Base-by-base conservation (phyloP, 2,113 vertebrate species). In the Daubentonia madagascariensis region DNA sequence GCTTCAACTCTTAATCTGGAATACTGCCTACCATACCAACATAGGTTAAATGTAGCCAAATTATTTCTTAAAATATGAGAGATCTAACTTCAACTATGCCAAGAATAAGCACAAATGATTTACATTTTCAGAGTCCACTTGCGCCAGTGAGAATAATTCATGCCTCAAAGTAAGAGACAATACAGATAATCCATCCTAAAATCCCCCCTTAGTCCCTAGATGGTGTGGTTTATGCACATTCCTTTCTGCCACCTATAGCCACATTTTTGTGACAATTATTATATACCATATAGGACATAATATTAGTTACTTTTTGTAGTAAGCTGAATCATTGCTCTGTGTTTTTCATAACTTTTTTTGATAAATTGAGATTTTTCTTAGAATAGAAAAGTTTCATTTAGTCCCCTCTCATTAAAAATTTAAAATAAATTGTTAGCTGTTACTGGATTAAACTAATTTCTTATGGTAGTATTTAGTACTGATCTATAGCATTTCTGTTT, bases 341-440 rank as follows among this genome's bases (percentile, higher is more conserved):
- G 16, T 73, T 95, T 88, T 94, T 52, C 25, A 25, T 30, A 90
- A 76, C 50, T 30, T 92, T 96, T 72, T 92, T 90, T 81, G 85
- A 0, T 76, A 86, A 3, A 37, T 40, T 0, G 72, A 65, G 3
- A 4, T 1, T 95, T 91, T 89, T 86, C 10, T 40, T 91, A 40
- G 30, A 79, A 85, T 45, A 63, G 5, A 40, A 81, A 32, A 83
- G 17, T 65, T 88, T 88, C 12, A 61, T 7, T 72, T 72, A 73
- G 28, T 18, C 1, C 1, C 35, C 45, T 20, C n/a, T 73, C 16
- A 63, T 87, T 78, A 94, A 87, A 88, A 65, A 67, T 48, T 76
- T 63, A 88, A 84, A 43, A 35, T n/a, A 67, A 83, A 84, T 23
- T 18, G 1, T 48, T 50, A 61, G 23, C 28, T 86, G 65, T 45